Conservation (phyloP, 1,140 invertebrate genomes). For the Sarcophaga bullata region DNA sequence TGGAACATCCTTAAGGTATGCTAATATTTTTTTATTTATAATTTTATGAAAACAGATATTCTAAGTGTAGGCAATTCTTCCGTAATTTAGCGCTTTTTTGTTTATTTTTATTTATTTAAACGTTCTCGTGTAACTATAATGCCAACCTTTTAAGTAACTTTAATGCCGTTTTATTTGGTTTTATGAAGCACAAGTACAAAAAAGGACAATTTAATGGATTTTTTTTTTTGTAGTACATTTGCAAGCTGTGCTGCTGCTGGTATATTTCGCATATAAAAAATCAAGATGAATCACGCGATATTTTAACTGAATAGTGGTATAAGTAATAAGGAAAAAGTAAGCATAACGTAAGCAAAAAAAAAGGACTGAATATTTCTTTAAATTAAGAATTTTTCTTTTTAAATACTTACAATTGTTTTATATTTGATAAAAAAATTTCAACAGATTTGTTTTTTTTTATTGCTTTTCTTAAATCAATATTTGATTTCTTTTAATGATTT, state of each 20-base stretch:
- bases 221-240: neutral
- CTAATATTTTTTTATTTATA: neutral
- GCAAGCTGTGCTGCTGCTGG: conserved; percentile 19
- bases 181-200: neutral
- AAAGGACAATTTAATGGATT: conserved; percentile 9
- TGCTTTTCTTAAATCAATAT: conserved; percentile 4
- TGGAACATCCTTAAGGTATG: neutral
- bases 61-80: too few species aligned
- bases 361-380: neutral
- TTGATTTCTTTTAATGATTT: neutral
- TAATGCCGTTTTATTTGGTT: neutral
- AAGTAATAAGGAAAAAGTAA: neutral
- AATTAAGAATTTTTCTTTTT: neutral
- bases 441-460: neutral
- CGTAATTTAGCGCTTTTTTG: too few species aligned
- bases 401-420: neutral
- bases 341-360: conserved; percentile 31
- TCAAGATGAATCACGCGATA: conserved; percentile 39
- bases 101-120: too few species aligned
- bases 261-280: neutral
- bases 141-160: too few species aligned
- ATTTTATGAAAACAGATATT: too few species aligned
- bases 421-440: neutral
- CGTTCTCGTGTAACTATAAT: too few species aligned
- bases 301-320: conserved; percentile 12